These are phyloP conservation scores for Euzophera pinguis DNA, from an alignment of 2,888 invertebrate genomes.

Conservation along the genomic window DNA sequence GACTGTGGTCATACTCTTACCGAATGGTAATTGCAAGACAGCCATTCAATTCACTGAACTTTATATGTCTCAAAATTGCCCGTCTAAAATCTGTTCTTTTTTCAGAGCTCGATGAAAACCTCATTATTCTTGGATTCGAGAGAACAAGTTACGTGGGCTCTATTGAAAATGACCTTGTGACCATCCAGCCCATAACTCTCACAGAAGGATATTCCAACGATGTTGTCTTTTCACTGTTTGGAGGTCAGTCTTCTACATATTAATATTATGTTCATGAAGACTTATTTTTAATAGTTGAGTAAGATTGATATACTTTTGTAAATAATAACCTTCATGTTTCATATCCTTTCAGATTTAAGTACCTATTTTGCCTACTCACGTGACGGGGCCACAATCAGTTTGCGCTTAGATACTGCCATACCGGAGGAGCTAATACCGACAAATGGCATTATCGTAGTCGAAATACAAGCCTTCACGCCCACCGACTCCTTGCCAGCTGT, in stretches of 20 bases:
- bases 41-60: not conserved
- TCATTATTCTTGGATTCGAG: conserved; percentile 26
- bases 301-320: too few relatives aligned
- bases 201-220: conserved; percentile 12
- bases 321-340: too few relatives aligned
- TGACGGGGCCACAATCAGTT: not conserved
- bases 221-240: conserved; percentile 22
- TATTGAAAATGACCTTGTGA: not conserved
- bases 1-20: not conserved
- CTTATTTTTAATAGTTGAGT: too few relatives aligned
- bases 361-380: not conserved
- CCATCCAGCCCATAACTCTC: not conserved
- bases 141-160: conserved; percentile 28
- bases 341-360: not conserved
- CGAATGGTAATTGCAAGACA: not conserved
- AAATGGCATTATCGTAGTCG: not conserved
- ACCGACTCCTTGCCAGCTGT: not conserved
- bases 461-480: not conserved
- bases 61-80: not conserved
- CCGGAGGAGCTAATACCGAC: not conserved
- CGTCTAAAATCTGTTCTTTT: not conserved
- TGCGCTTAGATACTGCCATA: not conserved
- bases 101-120: not conserved
- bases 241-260: not conserved
- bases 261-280: not conserved